phyloP scores from a whole-genome alignment of 2,113 vertebrate species.

The Prunella himalayana region DNA sequence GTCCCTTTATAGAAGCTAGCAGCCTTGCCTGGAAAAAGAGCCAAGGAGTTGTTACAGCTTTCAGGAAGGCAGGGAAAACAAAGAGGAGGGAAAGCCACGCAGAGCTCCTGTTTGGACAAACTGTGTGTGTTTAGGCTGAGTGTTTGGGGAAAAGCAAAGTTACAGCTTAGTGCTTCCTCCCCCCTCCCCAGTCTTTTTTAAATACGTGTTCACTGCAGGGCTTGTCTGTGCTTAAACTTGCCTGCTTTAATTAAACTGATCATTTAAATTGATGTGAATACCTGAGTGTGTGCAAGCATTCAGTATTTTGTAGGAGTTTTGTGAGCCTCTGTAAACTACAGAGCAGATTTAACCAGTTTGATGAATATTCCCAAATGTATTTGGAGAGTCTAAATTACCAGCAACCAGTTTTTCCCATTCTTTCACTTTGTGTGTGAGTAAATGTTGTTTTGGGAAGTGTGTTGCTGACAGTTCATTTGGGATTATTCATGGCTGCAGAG shows the following conservation, averaged over 20 bases:
- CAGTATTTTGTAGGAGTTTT: background rate
- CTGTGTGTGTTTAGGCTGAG: background rate
- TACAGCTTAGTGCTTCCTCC: background rate
- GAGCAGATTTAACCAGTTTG: background rate
- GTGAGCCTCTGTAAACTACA: background rate
- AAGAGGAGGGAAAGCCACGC: background rate
- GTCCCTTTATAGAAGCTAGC: background rate
- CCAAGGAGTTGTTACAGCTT: background rate
- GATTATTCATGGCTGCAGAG: background rate
- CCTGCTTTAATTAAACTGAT: background rate
- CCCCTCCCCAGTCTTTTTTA: accelerated
- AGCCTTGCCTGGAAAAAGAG: background rate
- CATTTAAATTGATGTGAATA: background rate
- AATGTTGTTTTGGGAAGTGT: background rate
- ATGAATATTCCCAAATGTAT: background rate
- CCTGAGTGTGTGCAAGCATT: background rate
- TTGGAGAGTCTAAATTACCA: background rate
- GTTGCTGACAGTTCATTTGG: background rate
- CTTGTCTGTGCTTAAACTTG: background rate
- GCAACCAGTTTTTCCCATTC: background rate
- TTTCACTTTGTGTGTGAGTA: background rate
- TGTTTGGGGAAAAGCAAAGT: background rate
- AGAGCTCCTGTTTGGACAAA: background rate
- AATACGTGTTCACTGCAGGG: background rate
- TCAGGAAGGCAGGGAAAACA: background rate